These are phyloP conservation scores for Malurus leucopterus DNA, from an alignment of 2,797 vertebrate genomes.

Conservation along the genomic window DNA sequence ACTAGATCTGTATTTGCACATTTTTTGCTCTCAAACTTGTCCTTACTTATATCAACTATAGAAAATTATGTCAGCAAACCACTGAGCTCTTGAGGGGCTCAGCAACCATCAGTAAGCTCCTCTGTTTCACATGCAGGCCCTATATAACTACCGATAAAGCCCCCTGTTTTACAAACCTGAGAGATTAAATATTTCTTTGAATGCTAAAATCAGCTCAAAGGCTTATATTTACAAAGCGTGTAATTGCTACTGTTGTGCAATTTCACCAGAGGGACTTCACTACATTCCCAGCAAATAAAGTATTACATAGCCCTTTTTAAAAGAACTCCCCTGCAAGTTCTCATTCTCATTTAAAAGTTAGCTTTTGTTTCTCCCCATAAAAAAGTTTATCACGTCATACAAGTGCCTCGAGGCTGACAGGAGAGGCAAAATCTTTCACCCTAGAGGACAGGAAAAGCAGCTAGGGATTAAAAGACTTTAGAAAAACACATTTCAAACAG, in stretches of 20 bases:
- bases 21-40: background rate
- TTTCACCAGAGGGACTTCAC: background rate
- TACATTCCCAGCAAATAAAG: background rate
- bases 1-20: background rate
- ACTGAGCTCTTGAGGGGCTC: background rate
- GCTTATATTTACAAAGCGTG: background rate
- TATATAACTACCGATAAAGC: background rate
- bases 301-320: background rate
- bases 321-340: background rate
- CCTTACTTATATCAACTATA: background rate
- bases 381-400: background rate
- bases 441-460: background rate
- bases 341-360: background rate
- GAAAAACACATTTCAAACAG: background rate
- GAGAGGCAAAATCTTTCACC: background rate
- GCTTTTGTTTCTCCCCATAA: background rate
- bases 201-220: background rate
- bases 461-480: background rate
- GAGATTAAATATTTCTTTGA: constrained; percentile 11
- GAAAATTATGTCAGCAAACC: background rate
- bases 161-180: background rate
- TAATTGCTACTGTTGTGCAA: background rate
- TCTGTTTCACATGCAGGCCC: background rate
- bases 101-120: background rate
- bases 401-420: background rate